phyloP scores from a whole-genome alignment of 2,113 vertebrate species.

The Odocoileus hemionus region DNA sequence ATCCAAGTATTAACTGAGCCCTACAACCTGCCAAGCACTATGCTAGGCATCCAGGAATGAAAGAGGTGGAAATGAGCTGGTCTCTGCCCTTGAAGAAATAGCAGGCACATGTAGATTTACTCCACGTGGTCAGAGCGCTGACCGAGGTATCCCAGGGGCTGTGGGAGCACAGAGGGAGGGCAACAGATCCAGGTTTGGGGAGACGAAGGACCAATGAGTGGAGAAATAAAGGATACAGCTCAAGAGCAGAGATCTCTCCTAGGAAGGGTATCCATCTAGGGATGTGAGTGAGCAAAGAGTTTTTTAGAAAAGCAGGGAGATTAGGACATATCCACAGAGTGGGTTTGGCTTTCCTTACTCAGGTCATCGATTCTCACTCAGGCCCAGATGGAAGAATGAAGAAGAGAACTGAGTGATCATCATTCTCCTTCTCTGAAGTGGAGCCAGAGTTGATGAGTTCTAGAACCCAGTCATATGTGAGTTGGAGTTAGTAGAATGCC shows the following conservation, averaged over 20 bases:
- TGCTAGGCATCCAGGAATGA: neutral
- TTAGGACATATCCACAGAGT: neutral
- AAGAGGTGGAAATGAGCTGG: neutral
- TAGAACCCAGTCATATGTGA: neutral
- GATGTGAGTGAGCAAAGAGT: neutral
- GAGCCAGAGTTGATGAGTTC: neutral
- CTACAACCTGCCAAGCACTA: neutral
- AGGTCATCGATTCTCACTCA: neutral
- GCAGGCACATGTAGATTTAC: neutral
- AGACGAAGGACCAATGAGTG: neutral
- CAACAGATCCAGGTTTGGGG: accelerated
- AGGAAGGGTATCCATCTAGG: neutral
- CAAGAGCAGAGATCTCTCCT: neutral
- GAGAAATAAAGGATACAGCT: neutral
- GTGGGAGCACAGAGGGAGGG: neutral
- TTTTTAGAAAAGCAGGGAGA: neutral
- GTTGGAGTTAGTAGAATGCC: conserved; percentile 38
- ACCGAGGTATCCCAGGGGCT: neutral
- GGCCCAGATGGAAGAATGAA: neutral
- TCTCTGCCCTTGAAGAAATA: neutral
- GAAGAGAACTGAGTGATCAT: neutral
- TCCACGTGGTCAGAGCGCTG: neutral
- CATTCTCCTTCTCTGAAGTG: neutral
- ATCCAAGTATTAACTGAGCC: neutral
- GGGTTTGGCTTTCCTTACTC: neutral